Base-by-base conservation (phyloP, 2,888 invertebrate species). In the Alloscopus bannaensis region DNA sequence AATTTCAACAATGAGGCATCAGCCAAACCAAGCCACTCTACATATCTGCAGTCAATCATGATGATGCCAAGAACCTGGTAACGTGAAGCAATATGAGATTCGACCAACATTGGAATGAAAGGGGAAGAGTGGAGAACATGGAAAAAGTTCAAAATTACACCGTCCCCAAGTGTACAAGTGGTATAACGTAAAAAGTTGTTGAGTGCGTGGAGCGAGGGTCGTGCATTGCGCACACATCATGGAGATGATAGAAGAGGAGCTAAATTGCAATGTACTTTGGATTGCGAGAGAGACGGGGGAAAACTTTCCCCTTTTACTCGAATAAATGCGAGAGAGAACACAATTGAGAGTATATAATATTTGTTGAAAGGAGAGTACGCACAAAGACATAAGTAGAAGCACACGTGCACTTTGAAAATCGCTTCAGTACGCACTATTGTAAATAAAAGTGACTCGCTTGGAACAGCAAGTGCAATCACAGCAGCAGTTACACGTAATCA, bases 401-500 rank as follows among this genome's bases (percentile, higher is more conserved):
- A 57, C 29, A 57, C 28, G 20, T 28, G 26, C 52, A 20, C 18
- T 57, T 28, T 18, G 31, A 22, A 18, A 36, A 20, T 62, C 4
- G 40, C 36, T 62, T 59, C 24, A 22, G 40, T 36, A 20, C 29
- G 36, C 16, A 57, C 28, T 18, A 60, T 36, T 36, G 6, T 13
- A 36, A 36, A 36, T 47, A 18, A 16, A 62, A 59, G 16, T n/a
- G 59, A 59, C 6, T 29, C 24, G 18, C 18, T 11, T 18, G 59
- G 29, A 28, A 57, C n/a, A 6, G n/a, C 3, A 28, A 59, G 6
- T 59, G 59, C n/a, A 59, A 59, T 59, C 59, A 59, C 29, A 59
- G 59, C 59, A 59, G 59, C 59, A 59, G 55, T 55, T 55, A 55
- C 55, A 24, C 28, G 20, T 13, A 62, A 42, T 62, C 62, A 62